A percentile compares a stretch with the other conserved stretches of the same genome.
phyloP scores from a whole-genome alignment of 2,797 vertebrate species.

The Mustela erminea region DNA sequence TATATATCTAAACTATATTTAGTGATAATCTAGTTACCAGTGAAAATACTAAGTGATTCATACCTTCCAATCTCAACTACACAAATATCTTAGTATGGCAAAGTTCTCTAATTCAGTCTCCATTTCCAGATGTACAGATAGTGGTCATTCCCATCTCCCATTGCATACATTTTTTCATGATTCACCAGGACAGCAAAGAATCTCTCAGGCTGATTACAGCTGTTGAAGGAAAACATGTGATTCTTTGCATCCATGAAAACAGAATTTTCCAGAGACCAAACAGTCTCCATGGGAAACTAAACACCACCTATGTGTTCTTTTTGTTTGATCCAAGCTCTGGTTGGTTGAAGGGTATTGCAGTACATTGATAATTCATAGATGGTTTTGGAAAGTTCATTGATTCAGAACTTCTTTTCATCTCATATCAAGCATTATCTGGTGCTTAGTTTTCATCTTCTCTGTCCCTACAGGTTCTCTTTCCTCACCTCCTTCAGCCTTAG shows the following conservation, averaged over 20 bases:
- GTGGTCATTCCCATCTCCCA: background rate
- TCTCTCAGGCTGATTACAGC: background rate
- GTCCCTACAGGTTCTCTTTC: background rate
- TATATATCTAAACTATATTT: background rate
- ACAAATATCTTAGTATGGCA: background rate
- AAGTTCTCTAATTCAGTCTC: background rate
- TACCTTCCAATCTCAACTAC: background rate
- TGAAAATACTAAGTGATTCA: background rate
- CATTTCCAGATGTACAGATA: background rate
- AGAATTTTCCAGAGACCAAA: background rate
- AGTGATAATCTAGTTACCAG: background rate
- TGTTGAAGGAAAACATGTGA: background rate
- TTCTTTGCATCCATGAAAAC: background rate
- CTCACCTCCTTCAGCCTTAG: background rate
- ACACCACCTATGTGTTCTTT: background rate
- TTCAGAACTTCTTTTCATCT: background rate
- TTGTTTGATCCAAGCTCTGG: background rate
- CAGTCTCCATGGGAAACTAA: background rate
- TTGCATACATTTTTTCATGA: too few relatives aligned
- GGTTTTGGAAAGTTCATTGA: background rate
- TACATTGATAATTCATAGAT: background rate
- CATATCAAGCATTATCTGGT: background rate
- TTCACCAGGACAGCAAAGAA: background rate
- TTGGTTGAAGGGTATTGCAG: background rate
- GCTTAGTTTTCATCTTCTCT: background rate